Base-by-base conservation (phyloP, 2,797 vertebrate species). In the Eospalax fontanierii region DNA sequence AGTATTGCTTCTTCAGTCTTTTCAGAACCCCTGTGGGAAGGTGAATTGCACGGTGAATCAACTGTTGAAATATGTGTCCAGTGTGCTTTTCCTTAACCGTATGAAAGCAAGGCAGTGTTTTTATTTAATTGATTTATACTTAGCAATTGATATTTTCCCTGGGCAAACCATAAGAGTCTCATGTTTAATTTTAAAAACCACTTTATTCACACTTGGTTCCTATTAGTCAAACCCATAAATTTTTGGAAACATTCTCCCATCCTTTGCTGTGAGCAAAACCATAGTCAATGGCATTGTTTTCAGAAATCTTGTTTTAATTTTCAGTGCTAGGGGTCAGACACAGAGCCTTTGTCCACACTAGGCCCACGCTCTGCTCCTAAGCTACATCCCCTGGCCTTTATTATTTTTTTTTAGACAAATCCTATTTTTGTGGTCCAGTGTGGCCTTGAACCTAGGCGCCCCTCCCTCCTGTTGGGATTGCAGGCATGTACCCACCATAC, bases 111-210 rank as follows among this genome's bases (percentile, higher is more conserved):
- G 81, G 12, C 68, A 79, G 46, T 75, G 21, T 50, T 79, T 80
- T 85, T 21, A 8, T 76, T 84, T 84, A 85, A 73, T 66, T 73
- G 33, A 57, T 70, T 82, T 57, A 75, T 43, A 89, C 38, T 66
- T n/a, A 89, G 71, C 24, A 87, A 84, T 66, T 91, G 74, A 68
- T 79, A 71, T 80, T 91, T 80, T 96, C 84, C 50, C 86, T 84
- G 33, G 65, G 54, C 71, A 91, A 87, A 38, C 70, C 16, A 65
- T 80, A 87, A 90, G 30, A 46, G 18, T n/a, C 40, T 90, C 26
- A 11, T 18, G 9, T 85, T 85, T 78, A 38, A 35, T 81, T 54
- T 54, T 83, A 65, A 80, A 85, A 93, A 75, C 8, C 38, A 40
- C 43, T 83, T 94, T 89, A 50, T 79, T 83, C 33, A 50, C 68